A percentile compares a stretch with the other conserved stretches of the same genome.
phyloP scores from a whole-genome alignment of 37 sponge, comb jelly and placozoan genomes.

The Diacarnus erythraeanus region DNA sequence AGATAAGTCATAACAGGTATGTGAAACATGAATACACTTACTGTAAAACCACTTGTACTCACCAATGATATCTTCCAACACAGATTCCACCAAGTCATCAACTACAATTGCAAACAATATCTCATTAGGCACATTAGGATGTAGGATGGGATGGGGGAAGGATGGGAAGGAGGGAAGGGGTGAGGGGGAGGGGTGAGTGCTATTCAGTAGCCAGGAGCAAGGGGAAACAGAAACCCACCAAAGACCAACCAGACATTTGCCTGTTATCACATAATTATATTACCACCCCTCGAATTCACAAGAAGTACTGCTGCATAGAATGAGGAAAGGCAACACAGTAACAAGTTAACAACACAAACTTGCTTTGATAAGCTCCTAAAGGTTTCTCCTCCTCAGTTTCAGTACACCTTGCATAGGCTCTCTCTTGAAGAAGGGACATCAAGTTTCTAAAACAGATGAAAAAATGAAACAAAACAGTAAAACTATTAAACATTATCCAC shows the following conservation, averaged over 20 bases:
- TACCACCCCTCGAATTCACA: too few relatives aligned
- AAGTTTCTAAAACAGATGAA: slow-evolving; percentile 1
- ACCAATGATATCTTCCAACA: slow-evolving; percentile 66
- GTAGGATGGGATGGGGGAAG: too few relatives aligned
- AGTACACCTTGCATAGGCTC: slow-evolving; percentile 5
- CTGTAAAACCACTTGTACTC: neutral
- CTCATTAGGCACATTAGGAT: neutral
- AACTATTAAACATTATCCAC: neutral
- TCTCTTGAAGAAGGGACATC: slow-evolving; percentile 30
- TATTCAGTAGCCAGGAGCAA: too few relatives aligned
- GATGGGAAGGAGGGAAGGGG: too few relatives aligned
- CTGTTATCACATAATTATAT: too few relatives aligned
- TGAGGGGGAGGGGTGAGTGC: too few relatives aligned
- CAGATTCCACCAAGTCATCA: slow-evolving; percentile 36
- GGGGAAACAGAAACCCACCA: neutral
- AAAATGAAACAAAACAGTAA: neutral
- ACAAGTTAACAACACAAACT: too few relatives aligned
- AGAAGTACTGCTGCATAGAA: too few relatives aligned
- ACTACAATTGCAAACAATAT: neutral
- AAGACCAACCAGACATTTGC: neutral
- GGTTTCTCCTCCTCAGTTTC: slow-evolving; percentile 29
- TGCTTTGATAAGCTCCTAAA: slow-evolving; percentile 19
- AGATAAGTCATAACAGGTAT: neutral
- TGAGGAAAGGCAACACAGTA: too few relatives aligned
- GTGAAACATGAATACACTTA: neutral